Conservation (phyloP, 2,888 invertebrate species). For the Maniola hyperantus region DNA sequence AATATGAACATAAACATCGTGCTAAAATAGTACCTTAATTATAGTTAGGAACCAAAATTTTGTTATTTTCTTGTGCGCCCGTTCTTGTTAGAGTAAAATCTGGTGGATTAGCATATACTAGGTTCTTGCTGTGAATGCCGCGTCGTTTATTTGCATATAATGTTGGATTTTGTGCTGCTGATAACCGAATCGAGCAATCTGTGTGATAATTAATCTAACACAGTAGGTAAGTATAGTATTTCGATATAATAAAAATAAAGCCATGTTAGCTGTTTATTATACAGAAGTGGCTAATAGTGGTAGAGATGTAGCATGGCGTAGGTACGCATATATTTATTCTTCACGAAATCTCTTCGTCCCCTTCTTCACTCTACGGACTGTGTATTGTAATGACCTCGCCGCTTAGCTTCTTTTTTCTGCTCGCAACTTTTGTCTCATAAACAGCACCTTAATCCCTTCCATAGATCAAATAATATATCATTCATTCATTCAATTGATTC, state of each 20-base stretch:
- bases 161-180: constrained; percentile 24
- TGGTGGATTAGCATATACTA: constrained; percentile 35
- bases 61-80: constrained; percentile 13
- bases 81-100: constrained; percentile 32
- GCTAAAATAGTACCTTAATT: neutral
- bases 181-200: constrained; percentile 24
- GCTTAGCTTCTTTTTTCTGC: too few relatives aligned
- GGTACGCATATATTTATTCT: neutral
- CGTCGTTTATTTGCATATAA: constrained; percentile 29
- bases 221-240: too few relatives aligned
- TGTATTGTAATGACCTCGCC: too few relatives aligned
- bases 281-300: neutral
- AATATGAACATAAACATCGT: neutral
- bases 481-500: too few relatives aligned
- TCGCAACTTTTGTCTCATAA: too few relatives aligned
- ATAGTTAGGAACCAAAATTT: neutral
- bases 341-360: neutral
- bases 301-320: neutral
- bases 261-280: neutral
- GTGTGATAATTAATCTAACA: neutral
- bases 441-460: too few relatives aligned
- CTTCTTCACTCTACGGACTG: too few relatives aligned
- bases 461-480: too few relatives aligned
- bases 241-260: neutral
- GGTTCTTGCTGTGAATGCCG: constrained; percentile 28